Base-by-base conservation (phyloP, 2,888 invertebrate species). In the Cerastis leucographa region DNA sequence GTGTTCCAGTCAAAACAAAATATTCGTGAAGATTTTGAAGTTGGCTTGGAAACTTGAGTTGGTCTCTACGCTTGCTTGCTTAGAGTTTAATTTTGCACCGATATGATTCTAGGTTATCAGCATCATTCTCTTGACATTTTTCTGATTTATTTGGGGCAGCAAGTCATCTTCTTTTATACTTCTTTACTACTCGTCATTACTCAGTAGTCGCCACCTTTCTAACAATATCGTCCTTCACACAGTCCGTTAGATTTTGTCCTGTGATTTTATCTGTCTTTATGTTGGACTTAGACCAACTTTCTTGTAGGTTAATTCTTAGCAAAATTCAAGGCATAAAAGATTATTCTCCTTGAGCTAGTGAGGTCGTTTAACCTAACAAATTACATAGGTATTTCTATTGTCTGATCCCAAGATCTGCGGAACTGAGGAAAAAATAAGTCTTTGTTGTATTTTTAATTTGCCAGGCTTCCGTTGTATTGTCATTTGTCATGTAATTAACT, bases 361-460 rank as follows among this genome's bases (percentile, higher is more conserved):
- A 56, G 35, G 25, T 76, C 19, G 8, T 59, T 76, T 12, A 40
- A 42, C 42, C 19, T 12, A 78, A 44, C 35, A 46, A 79, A 71
- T 56, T 25, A 44, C 25, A 4, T 25, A 73, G n/a, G 14, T 54
- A 51, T 51, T 78, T 54, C 22, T 54, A 49, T 71, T 49, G 56
- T 66, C 54, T 12, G 59, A 51, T 46, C 44, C 7, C 11, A 62
- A 67, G 59, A 14, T 9, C 51, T 44, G 22, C 19, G 56, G 35
- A 71, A 71, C 67, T 59, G 42, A 59, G 25, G 51, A 54, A 71
- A 83, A 84, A 62, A 69, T 42, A 51, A 19, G 25, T n/a, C 71
- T 51, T 75, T 80, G 61, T 80, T 84, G 29, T 72, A 0, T 61
- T 42, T 80, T 80, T 74, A 79, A 74, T 74, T 70, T 64, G 59